Evolutionary conservation across 2,797 vertebrate genomes (phyloP).

Genomic region (Acomys russatus): DNA sequence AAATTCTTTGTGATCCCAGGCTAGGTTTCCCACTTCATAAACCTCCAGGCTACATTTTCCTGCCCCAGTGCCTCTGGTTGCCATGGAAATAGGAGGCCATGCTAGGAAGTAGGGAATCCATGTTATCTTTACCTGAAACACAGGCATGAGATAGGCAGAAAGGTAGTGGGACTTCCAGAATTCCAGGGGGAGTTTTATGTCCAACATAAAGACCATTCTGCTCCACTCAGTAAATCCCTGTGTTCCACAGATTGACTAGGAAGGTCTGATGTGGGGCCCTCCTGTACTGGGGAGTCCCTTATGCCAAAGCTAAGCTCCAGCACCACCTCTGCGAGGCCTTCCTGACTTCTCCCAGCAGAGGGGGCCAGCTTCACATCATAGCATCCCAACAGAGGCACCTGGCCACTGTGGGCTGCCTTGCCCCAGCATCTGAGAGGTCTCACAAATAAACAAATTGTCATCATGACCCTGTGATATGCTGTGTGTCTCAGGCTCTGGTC

Average conservation of each 20-base stretch:
- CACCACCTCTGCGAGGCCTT: neutral
- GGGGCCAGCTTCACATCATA: neutral
- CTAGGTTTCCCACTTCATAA: neutral
- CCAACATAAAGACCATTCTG: neutral
- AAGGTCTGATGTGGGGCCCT: fast-evolving
- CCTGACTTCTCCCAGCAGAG: too few relatives aligned
- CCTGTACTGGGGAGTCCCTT: neutral
- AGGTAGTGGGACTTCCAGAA: neutral
- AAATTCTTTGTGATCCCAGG: neutral
- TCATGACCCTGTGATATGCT: neutral
- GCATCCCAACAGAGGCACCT: neutral
- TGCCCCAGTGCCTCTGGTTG: neutral
- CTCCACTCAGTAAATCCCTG: neutral
- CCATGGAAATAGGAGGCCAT: neutral
- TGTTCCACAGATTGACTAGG: neutral
- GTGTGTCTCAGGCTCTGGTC: neutral
- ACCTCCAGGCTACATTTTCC: neutral
- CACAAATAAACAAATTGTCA: neutral
- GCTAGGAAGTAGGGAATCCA: neutral
- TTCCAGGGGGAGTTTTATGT: neutral
- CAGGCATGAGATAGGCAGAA: neutral
- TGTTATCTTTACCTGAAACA: neutral
- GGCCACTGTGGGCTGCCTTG: neutral
- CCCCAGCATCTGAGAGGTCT: neutral
- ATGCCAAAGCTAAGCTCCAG: neutral